Evolutionary conservation across 2,113 vertebrate genomes (phyloP).

Genomic region (Pachycephala philippinensis): DNA sequence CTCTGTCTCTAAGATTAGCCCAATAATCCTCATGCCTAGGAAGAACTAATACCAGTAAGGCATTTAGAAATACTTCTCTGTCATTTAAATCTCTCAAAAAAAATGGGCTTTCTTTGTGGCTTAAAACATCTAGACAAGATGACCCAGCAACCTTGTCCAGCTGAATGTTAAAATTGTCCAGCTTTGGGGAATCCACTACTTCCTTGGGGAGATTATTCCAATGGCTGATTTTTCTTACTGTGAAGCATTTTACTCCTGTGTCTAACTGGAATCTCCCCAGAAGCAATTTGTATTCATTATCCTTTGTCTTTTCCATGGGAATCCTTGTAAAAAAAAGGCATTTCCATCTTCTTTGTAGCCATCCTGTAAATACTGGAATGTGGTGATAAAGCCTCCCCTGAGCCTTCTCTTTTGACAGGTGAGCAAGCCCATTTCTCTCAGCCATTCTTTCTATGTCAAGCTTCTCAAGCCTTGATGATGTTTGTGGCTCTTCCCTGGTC

Average conservation of each 20-base stretch:
- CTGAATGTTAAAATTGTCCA: not conserved
- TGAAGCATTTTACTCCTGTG: not conserved
- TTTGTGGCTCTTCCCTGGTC: not conserved
- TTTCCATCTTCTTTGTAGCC: not conserved
- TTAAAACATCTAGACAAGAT: not conserved
- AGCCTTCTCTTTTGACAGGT: not conserved
- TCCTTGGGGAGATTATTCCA: not conserved
- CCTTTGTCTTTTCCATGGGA: not conserved
- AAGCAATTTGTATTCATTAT: not conserved
- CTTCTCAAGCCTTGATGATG: not conserved
- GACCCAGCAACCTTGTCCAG: not conserved
- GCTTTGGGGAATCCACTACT: fast-evolving
- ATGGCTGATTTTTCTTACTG: not conserved
- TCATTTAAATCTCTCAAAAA: not conserved
- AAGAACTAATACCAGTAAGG: not conserved
- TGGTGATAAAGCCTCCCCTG: not conserved
- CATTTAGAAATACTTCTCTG: not conserved
- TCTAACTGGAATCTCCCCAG: not conserved
- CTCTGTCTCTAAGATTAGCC: not conserved
- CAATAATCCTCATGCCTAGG: not conserved
- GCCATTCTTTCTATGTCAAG: not conserved
- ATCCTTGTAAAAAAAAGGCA: not conserved
- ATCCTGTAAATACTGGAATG: not conserved
- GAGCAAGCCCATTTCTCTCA: not conserved
- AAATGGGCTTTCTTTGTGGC: not conserved